phyloP scores from a whole-genome alignment of 2,113 vertebrate species.

The Chunga burmeisteri region DNA sequence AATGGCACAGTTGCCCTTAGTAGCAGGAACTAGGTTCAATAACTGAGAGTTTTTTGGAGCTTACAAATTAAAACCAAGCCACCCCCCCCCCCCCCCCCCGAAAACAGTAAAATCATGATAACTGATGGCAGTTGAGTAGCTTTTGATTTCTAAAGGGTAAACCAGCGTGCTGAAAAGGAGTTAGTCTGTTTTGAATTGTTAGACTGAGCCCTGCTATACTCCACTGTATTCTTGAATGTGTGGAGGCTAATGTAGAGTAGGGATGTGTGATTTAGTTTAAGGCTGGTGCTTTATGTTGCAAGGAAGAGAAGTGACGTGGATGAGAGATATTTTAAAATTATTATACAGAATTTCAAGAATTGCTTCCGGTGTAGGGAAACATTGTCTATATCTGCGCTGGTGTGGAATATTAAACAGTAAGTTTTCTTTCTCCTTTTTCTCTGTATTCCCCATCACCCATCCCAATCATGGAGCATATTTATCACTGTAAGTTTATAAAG shows the following conservation, averaged over 20 bases:
- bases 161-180: not conserved
- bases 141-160: not conserved
- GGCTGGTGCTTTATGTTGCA: not conserved
- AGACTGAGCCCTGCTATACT: not conserved
- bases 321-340: not conserved
- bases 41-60: not conserved
- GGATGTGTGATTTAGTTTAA: not conserved
- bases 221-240: rapidly evolving
- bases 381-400: rapidly evolving
- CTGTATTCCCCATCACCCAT: not conserved
- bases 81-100: rapidly evolving
- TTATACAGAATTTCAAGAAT: not conserved
- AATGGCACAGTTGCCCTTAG: rapidly evolving
- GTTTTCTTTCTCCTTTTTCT: not conserved
- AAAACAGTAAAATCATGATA: not conserved
- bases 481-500: not conserved
- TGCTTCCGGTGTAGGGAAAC: rapidly evolving
- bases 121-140: not conserved
- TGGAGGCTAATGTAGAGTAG: not conserved
- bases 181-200: not conserved
- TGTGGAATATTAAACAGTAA: not conserved
- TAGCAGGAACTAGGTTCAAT: not conserved
- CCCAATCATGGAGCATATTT: not conserved
- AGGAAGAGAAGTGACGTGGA: not conserved
- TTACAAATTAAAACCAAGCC: not conserved